phyloP scores from a whole-genome alignment of 2,113 vertebrate species.

The Ammodytes dubius region DNA sequence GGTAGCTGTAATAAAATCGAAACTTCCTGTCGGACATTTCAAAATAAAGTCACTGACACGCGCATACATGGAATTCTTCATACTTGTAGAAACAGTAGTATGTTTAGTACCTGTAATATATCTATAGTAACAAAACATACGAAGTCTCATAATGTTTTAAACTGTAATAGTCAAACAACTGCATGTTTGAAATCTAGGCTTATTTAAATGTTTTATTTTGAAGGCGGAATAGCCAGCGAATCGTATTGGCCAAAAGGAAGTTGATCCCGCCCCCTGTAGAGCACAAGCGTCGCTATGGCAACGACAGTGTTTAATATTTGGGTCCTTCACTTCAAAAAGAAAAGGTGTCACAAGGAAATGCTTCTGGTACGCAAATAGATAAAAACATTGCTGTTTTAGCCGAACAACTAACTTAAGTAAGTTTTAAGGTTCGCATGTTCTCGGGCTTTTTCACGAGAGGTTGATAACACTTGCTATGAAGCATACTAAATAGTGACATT shows the following conservation, averaged over 20 bases:
- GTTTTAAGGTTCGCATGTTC: neutral
- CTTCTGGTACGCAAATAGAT: neutral
- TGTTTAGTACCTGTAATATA: no score
- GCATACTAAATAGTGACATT: neutral
- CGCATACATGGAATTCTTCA: no score
- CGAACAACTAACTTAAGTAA: conserved; percentile 17
- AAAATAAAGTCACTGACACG: conserved; percentile 32
- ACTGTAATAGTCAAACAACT: neutral
- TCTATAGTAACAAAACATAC: fast-evolving
- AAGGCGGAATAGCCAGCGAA: neutral
- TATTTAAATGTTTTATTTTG: conserved; percentile 46
- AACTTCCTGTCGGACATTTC: conserved; percentile 3
- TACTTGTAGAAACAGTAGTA: neutral
- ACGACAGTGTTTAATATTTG: conserved; percentile 48
- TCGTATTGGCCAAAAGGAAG: neutral
- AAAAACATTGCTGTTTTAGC: neutral
- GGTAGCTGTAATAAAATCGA: neutral
- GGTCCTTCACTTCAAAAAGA: neutral
- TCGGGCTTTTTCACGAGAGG: neutral
- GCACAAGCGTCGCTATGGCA: conserved; percentile 34
- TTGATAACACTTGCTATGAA: neutral
- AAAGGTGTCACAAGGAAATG: neutral
- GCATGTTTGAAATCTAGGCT: fast-evolving
- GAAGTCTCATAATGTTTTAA: fast-evolving
- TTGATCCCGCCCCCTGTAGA: conserved; percentile 31